Evolutionary conservation across 2,888 invertebrate species (phyloP).

Genomic region (Julus scanicus): DNA sequence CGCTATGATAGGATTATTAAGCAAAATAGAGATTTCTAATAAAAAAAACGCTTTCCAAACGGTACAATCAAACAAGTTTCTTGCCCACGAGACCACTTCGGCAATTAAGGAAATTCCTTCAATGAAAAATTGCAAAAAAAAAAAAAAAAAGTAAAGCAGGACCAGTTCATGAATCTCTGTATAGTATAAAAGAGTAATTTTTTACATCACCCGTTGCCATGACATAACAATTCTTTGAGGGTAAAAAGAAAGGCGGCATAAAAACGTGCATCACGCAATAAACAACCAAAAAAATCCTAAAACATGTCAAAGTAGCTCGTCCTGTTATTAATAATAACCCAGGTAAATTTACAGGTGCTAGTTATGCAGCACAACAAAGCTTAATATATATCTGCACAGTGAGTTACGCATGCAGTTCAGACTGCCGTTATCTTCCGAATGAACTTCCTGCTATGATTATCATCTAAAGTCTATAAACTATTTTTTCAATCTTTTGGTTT

Average conservation of each 20-base stretch:
- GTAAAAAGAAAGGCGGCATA: neutral
- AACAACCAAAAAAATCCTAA: neutral
- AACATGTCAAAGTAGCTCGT: constrained; percentile 3
- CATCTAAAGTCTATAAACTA: neutral
- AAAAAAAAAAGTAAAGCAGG: neutral
- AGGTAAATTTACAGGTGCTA: neutral
- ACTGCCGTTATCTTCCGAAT: neutral
- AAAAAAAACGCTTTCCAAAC: too few species aligned
- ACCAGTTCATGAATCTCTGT: neutral
- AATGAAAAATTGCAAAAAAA: neutral
- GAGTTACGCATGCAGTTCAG: neutral
- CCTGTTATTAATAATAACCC: constrained; percentile 35
- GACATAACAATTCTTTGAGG: neutral
- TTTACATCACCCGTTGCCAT: neutral
- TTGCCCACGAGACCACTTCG: neutral
- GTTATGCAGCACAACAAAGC: neutral
- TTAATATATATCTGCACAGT: neutral
- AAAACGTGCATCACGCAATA: constrained; percentile 12
- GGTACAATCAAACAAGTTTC: constrained; percentile 21
- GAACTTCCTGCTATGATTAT: neutral
- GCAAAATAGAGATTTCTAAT: too few species aligned
- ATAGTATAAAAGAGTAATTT: neutral
- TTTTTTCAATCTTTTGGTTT: too few species aligned
- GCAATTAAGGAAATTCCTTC: neutral
- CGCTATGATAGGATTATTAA: too few species aligned